phyloP scores from a whole-genome alignment of 2,113 vertebrate genomes.

The Isichthys henryi region DNA sequence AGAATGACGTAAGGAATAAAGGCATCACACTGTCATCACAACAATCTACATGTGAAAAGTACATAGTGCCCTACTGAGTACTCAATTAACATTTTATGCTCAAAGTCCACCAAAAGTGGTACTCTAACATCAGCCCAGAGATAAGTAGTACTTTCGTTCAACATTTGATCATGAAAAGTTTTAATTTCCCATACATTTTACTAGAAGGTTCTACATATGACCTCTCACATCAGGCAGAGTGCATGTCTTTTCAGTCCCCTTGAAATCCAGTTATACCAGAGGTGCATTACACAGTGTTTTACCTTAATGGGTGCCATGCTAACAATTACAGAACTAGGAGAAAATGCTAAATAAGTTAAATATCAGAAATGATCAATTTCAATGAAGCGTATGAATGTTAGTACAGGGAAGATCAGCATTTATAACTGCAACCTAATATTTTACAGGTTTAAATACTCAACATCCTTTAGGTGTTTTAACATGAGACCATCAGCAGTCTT shows the following conservation, averaged over 20 bases:
- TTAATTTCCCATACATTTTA: neutral
- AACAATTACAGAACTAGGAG: neutral
- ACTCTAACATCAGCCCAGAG: neutral
- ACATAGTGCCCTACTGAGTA: neutral
- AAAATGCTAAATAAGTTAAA: neutral
- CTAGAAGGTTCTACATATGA: neutral
- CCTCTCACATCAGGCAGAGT: neutral
- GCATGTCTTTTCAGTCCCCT: neutral
- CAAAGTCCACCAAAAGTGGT: neutral
- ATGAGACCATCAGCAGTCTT: neutral
- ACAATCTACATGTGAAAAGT: neutral
- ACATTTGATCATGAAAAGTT: neutral
- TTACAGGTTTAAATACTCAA: neutral
- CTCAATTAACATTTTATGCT: neutral
- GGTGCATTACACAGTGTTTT: neutral
- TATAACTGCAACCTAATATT: neutral
- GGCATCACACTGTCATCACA: neutral
- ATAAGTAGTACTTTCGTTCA: neutral
- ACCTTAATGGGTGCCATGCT: neutral
- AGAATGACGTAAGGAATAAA: slow-evolving; percentile 20
- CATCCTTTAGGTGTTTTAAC: neutral
- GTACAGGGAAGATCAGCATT: neutral
- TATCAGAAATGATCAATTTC: neutral
- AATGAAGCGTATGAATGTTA: neutral
- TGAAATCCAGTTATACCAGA: neutral